Base-by-base conservation (phyloP, 2,888 invertebrate species). In the Cheilosia vernalis region DNA sequence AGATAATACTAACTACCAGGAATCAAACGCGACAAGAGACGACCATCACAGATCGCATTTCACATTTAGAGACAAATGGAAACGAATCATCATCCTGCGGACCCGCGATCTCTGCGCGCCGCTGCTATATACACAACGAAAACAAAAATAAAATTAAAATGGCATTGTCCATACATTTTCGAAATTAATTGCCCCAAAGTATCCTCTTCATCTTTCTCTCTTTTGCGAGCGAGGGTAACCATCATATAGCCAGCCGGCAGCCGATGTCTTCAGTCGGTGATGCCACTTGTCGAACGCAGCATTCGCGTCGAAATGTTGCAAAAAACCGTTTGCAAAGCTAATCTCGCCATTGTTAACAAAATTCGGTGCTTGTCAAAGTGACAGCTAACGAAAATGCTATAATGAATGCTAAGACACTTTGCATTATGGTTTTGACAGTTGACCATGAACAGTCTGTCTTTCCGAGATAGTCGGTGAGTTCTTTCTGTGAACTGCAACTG, bases 141-240 rank as follows among this genome's bases (percentile, higher is more conserved):
- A 47, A 49, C 19, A 49, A 49, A 63, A 49, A 49, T 15, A 47
- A 49, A 63, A 63, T 33, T 63, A 19, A 63, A 63, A 63, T 49
- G 63, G 47, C 63, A 33, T 63, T 63, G 63, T 63, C 49, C 63
- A 49, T 63, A 63, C 47, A 49, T 66, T 66, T 66, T 66, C 37
- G 40, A 66, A 66, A 66, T 66, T 66, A 66, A 66, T 66, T 66
- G 64, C 64, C 51, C 49, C 2, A 53, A 40, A 66, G 64, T 66
- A 40, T 66, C 51, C 51, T 66, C 64, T 49, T 53, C 51, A n/a
- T 66, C 63, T 47, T 63, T 47, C 19, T 30, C 19, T 61, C 17
- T 30, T 1, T 27, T 44, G n/a, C 21, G 33, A 2, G 33, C 56
- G 58, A 58, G 19, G 40, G 37, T 58, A 58, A 17, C 61, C n/a